Evolutionary conservation across 1,140 invertebrate genomes (phyloP), one percentile per base, ranked within the genome.

Genomic region (Phenacoccus solenopsis): DNA sequence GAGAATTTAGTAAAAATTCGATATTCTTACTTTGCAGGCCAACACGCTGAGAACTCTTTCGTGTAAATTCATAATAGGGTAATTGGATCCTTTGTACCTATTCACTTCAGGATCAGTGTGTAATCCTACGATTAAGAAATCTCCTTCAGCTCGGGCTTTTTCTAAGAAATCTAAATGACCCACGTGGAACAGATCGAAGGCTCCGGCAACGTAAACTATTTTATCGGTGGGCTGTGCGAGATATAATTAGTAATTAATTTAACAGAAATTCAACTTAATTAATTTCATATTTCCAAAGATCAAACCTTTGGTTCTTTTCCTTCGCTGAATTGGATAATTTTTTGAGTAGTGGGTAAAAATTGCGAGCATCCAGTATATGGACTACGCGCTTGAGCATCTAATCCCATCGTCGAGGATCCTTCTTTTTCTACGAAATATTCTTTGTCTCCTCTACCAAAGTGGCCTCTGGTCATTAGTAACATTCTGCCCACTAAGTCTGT

Each of bases 11-110:
- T 71, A 69, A 72, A 73, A 0, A 24, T 12, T 12, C 4, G 57
- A 10, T 28, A 70, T 69, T 71, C 69, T 70, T 82, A 95, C 93
- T 85, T 96, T 95, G 81, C 95, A 98, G 28, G 97, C 95, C 59
- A 99, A 80, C 10, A 99, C 95, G 78, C 94, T 97, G 0, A 99
- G 84, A 9, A 97, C 94, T 74, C 98, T 84, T 81, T 99, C 98
- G 78, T 99, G 96, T 30, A 99, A 83, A 82, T 98, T 99, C 98
- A 99, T 99, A 70, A 99, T 99, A 1, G 98, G 98, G 79, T 96
- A 97, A 81, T 99, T 99, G 72, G 88, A 88, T 28, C 92, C 93
- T 80, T 97, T 98, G 78, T 98, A 98, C 1, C 86, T 82, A 77
- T 93, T 93, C 1, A 93, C 92, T 70, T 94, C 91, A 12, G 93